A percentile compares a stretch with the other conserved stretches of the same genome.
These are phyloP conservation scores for Eupithecia pulchellata DNA, from an alignment of 2,888 invertebrate species.

Conservation along the genomic window DNA sequence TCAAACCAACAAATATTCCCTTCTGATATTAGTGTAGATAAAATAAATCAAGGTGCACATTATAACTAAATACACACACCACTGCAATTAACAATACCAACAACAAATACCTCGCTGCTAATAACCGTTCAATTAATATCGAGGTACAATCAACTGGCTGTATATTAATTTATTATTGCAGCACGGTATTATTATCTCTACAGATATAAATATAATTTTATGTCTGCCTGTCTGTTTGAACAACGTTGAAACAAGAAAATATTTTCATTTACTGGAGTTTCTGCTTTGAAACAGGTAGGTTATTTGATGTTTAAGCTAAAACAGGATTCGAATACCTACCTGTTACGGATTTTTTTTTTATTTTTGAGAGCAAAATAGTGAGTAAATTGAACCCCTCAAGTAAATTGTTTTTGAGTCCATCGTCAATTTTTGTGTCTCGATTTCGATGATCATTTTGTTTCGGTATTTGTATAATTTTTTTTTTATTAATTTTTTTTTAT, in stretches of 20 bases:
- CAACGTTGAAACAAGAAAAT: constrained; percentile 1
- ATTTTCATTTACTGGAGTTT: background rate
- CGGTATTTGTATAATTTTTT: too few relatives aligned
- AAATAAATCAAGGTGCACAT: constrained; percentile 1
- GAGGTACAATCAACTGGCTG: constrained; percentile 19
- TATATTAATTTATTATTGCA: constrained; percentile 18
- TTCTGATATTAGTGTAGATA: too few relatives aligned
- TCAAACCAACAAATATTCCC: too few relatives aligned
- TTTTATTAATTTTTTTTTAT: too few relatives aligned
- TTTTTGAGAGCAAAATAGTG: too few relatives aligned
- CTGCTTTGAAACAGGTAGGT: background rate
- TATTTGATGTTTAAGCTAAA: background rate
- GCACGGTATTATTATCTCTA: constrained; percentile 1
- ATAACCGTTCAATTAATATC: constrained; percentile 27
- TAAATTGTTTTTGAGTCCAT: too few relatives aligned
- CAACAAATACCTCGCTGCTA: constrained; percentile 20
- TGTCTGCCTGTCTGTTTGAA: constrained; percentile 1
- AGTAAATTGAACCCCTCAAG: too few relatives aligned
- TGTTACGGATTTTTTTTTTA: too few relatives aligned
- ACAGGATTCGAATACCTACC: too few relatives aligned
- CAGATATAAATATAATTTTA: background rate
- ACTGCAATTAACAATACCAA: constrained; percentile 14
- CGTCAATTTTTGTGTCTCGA: too few relatives aligned
- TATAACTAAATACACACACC: background rate
- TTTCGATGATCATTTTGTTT: too few relatives aligned